Conservation (phyloP, 2,888 invertebrate species). For the Yponomeuta malinellus region DNA sequence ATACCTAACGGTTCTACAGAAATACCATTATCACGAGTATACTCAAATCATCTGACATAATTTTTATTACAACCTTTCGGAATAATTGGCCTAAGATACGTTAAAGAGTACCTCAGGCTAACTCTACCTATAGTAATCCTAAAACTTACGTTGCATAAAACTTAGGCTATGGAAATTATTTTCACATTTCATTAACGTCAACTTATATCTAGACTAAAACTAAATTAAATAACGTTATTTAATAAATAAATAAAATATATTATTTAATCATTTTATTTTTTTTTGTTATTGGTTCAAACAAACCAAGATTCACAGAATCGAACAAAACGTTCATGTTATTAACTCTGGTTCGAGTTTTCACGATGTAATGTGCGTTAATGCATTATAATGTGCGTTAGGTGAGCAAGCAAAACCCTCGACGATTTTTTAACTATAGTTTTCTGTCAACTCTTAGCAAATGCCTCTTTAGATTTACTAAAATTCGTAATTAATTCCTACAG, state of each 20-base stretch:
- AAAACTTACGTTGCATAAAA: conserved; percentile 23
- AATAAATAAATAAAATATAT: conserved; percentile 68
- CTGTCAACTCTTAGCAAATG: too few relatives aligned
- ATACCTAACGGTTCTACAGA: neutral
- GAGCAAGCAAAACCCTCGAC: too few relatives aligned
- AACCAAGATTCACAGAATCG: conserved; percentile 6
- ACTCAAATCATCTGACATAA: conserved; percentile 18
- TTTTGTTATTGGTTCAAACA: conserved; percentile 6
- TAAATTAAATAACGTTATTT: conserved; percentile 54
- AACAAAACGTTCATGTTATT: conserved; percentile 1
- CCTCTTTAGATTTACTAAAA: too few relatives aligned
- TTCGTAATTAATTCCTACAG: too few relatives aligned
- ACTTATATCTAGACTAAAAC: conserved; percentile 33
- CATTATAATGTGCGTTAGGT: neutral
- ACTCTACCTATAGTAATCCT: conserved; percentile 25
- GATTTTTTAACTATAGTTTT: too few relatives aligned
- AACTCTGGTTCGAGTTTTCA: neutral
- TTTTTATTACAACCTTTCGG: conserved; percentile 6
- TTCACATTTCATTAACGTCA: conserved; percentile 46
- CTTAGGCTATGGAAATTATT: conserved; percentile 57
- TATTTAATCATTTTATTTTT: conserved; percentile 8
- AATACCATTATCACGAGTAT: neutral
- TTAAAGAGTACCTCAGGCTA: conserved; percentile 13
- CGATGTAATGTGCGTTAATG: neutral
- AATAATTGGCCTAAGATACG: conserved; percentile 5